Base-by-base conservation (phyloP, 2,113 vertebrate species). In the Ascaphus truei region DNA sequence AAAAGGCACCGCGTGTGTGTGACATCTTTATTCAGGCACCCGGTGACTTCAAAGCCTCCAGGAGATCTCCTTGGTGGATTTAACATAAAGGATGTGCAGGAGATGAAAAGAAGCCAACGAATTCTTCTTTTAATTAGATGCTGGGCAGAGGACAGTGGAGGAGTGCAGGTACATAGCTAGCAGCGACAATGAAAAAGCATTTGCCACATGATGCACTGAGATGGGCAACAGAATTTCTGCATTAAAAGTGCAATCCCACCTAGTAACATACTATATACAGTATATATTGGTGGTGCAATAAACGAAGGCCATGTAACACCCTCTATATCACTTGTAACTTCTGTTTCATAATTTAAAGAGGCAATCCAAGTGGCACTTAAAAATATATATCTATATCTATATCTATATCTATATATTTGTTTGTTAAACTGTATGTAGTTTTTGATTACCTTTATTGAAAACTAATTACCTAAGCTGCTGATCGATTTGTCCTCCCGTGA, bases 1-100 rank as follows among this genome's bases (percentile, higher is more conserved):
- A 90, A 83, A 85, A 85, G 81, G 79, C 79, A 27, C 76, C n/a
- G 65, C 68, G 63, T 81, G 82, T 84, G 80, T 81, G 79, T 89
- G 87, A 92, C 86, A 88, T 90, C 88, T 90, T 84, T 84, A 91
- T 89, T 87, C 80, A 52, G 57, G 78, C 62, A 71, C 78, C 80
- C 80, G 18, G 79, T 86, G 84, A 89, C 89, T 89, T 92, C 88
- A 92, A 92, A 91, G 90, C 76, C 80, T 87, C 77, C 80, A 82
- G 82, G 84, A 89, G 80, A 84, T 80, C 82, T 89, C 87, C 85
- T 88, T 78, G 62, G 87, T 82, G 86, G 76, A 81, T 88, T 85
- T 85, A 88, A 84, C 81, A 87, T 80, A 85, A 86, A 82, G 76
- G 77, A 84, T 63, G 83, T 83, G 79, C 83, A 73, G 79, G 72